These are phyloP conservation scores for Drosophila pseudoobscura DNA, from an alignment of 1,140 invertebrate species.

Conservation along the genomic window DNA sequence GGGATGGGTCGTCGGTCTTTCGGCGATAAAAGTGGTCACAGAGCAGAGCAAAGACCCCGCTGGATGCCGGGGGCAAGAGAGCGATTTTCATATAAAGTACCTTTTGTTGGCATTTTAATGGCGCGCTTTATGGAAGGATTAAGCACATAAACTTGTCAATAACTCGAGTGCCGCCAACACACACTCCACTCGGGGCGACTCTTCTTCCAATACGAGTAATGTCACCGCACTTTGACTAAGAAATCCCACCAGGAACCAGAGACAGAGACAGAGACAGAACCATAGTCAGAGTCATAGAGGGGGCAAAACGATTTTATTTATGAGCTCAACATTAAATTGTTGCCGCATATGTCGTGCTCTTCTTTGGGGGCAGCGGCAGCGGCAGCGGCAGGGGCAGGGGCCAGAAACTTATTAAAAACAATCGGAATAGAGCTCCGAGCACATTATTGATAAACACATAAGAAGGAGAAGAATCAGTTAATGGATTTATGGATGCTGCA, in stretches of 20 bases:
- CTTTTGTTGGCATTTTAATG: constrained; percentile 83
- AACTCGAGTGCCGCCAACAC: constrained; percentile 64
- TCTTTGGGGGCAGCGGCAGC: not conserved
- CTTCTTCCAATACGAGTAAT: constrained; percentile 59
- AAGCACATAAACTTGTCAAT: constrained; percentile 82
- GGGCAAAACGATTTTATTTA: constrained; percentile 71
- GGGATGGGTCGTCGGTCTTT: too few species aligned
- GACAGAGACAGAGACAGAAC: too few species aligned
- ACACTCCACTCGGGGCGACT: constrained; percentile 23
- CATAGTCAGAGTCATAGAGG: constrained; percentile 16
- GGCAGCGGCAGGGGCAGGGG: constrained; percentile 18
- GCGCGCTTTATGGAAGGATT: constrained; percentile 80
- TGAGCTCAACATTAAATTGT: constrained; percentile 74
- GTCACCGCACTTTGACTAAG: constrained; percentile 73
- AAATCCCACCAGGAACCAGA: constrained; percentile 30
- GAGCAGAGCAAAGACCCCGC: too few species aligned
- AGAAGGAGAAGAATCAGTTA: constrained; percentile 25
- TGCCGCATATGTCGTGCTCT: constrained; percentile 62
- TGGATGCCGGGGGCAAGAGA: constrained; percentile 26
- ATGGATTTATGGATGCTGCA: constrained; percentile 30
- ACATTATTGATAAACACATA: constrained; percentile 67
- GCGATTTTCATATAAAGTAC: constrained; percentile 82
- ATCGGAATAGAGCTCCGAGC: constrained; percentile 38
- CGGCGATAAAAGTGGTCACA: constrained; percentile 59
- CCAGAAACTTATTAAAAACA: constrained; percentile 72